Evolutionary conservation across 2,888 invertebrate species (phyloP).

Genomic region (Oegoconia quadripuncta): DNA sequence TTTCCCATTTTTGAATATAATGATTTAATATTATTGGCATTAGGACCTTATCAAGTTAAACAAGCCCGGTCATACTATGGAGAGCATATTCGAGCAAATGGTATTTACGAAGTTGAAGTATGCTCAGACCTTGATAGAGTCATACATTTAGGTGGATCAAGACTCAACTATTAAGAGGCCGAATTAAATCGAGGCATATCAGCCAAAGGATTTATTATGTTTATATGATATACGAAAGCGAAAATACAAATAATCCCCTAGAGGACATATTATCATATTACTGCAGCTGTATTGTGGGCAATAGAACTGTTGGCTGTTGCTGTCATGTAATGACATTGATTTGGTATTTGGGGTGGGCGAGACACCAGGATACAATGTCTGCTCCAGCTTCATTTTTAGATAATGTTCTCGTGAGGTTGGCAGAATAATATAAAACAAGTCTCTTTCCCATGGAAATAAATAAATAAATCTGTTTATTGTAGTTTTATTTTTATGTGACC

Average conservation of each 20-base stretch:
- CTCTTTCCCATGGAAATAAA: no score
- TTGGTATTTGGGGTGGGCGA: conserved; percentile 17
- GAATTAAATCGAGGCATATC: conserved; percentile 18
- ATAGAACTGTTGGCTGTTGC: conserved; percentile 17
- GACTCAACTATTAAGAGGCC: conserved; percentile 9
- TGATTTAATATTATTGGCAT: conserved; percentile 3
- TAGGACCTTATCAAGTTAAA: conserved; percentile 7
- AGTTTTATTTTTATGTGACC: no score
- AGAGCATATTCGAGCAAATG: conserved; percentile 5
- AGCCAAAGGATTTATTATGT: conserved; percentile 16
- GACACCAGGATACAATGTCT: conserved; percentile 3
- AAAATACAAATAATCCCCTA: no score
- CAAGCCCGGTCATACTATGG: conserved; percentile 6
- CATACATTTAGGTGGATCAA: background rate
- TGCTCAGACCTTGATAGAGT: background rate
- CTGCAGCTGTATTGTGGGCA: conserved; percentile 16
- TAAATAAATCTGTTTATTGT: no score
- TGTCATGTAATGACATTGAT: conserved; percentile 18
- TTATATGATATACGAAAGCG: conserved; percentile 18
- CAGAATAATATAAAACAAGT: no score
- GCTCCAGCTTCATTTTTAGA: no score
- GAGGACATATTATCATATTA: conserved; percentile 16
- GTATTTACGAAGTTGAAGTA: conserved; percentile 1
- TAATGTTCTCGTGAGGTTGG: no score
- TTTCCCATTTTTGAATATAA: conserved; percentile 4